Evolutionary conservation across 2,888 invertebrate species (phyloP).

Genomic region (Drosophila maculinotata): DNA sequence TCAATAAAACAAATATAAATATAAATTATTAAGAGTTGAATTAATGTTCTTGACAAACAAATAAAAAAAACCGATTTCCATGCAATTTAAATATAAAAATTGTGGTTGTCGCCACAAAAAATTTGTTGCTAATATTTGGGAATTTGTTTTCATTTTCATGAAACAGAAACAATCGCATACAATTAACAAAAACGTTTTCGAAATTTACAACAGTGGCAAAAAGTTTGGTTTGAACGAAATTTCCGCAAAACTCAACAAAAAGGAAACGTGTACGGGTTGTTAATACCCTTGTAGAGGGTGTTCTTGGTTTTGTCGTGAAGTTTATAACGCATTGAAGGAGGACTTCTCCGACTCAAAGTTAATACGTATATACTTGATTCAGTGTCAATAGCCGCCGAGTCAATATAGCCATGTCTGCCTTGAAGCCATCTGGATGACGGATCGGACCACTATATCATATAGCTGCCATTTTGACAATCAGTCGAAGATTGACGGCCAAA

Average conservation of each 20-base stretch:
- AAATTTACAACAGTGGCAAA: constrained; percentile 42
- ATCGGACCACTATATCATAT: background rate
- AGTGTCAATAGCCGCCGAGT: background rate
- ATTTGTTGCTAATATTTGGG: constrained; percentile 12
- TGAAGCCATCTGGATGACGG: background rate
- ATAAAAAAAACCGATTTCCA: constrained; percentile 21
- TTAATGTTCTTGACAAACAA: constrained; percentile 27
- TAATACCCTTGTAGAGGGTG: background rate
- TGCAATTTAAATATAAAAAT: constrained; percentile 18
- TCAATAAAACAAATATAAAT: constrained; percentile 10
- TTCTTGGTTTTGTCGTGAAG: background rate
- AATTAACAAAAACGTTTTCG: constrained; percentile 44
- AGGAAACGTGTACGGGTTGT: constrained; percentile 1
- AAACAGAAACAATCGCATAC: constrained; percentile 56
- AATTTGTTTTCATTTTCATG: constrained; percentile 4
- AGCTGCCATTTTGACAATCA: no score
- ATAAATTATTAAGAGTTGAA: constrained; percentile 5
- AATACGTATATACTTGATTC: background rate
- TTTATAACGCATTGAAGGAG: background rate
- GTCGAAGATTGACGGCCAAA: no score
- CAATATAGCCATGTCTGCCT: background rate
- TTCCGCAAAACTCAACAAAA: constrained; percentile 23
- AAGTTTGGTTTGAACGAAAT: constrained; percentile 23
- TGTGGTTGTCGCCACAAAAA: constrained; percentile 1
- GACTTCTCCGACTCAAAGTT: no score